These are phyloP conservation scores for Mycalesis mineus DNA, from an alignment of 2,888 invertebrate species.

Conservation along the genomic window DNA sequence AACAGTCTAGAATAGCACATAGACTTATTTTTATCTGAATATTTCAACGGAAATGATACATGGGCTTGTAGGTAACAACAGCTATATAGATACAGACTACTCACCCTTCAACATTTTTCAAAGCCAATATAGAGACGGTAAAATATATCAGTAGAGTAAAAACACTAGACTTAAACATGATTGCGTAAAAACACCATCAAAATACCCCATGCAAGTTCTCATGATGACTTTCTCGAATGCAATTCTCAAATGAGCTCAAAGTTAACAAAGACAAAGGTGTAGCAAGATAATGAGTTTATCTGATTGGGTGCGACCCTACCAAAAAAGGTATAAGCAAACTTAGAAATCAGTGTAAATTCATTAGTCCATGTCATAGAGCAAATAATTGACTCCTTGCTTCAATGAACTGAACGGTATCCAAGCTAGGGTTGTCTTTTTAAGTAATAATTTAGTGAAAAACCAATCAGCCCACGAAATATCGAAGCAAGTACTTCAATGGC, in stretches of 20 bases:
- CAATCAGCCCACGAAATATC: too few species aligned
- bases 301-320: constrained; percentile 56
- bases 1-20: too few species aligned
- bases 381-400: constrained; percentile 31
- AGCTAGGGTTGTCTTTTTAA: constrained; percentile 16
- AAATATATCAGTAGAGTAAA: constrained; percentile 48
- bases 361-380: constrained; percentile 34
- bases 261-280: constrained; percentile 45
- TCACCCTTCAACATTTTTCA: constrained; percentile 61
- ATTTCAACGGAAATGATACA: too few species aligned
- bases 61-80: too few species aligned
- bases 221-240: constrained; percentile 46
- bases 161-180: constrained; percentile 59
- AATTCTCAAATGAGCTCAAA: constrained; percentile 51
- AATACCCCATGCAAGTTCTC: constrained; percentile 15
- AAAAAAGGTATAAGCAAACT: constrained; percentile 63
- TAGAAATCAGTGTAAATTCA: constrained; percentile 62
- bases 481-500: too few species aligned
- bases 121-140: constrained; percentile 50
- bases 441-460: too few species aligned
- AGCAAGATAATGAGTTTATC: constrained; percentile 51
- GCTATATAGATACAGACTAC: constrained; percentile 31
- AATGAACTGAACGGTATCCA: constrained; percentile 26
- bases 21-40: too few species aligned
- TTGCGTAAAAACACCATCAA: constrained; percentile 36